Conservation (phyloP, 2,888 invertebrate genomes). For the Aspidapion aeneum region DNA sequence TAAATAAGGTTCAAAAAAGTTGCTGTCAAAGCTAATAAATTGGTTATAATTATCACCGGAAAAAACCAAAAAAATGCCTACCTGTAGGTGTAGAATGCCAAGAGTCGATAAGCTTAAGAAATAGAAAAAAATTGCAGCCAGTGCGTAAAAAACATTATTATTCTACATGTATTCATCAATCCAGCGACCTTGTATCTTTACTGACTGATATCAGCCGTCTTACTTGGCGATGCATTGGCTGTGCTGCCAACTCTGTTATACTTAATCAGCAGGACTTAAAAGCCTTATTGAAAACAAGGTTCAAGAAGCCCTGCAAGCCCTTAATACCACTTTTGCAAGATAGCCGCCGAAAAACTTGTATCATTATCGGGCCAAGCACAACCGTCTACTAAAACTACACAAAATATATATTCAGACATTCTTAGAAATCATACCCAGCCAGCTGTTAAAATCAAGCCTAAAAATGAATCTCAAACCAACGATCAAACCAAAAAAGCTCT, state of each 20-base stretch:
- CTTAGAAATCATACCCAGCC: slow-evolving; percentile 3
- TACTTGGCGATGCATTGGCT: background rate
- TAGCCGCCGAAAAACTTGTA: background rate
- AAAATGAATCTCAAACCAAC: slow-evolving; percentile 1
- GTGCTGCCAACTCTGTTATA: background rate
- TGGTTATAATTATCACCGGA: no score
- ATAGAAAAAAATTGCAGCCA: background rate
- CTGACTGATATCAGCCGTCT: background rate
- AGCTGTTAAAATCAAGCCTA: slow-evolving; percentile 2
- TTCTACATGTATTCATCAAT: background rate
- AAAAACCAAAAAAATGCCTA: background rate
- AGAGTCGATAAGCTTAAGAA: background rate
- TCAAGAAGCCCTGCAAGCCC: background rate
- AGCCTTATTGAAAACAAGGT: background rate
- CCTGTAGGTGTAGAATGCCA: background rate
- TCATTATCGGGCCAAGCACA: background rate
- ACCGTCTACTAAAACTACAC: background rate
- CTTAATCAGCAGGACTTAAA: background rate
- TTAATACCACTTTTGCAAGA: background rate
- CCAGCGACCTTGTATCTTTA: background rate
- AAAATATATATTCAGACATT: background rate
- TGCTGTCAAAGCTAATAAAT: no score
- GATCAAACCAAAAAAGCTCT: slow-evolving; percentile 1
- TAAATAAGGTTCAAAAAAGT: no score
- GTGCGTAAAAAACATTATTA: background rate